Base-by-base conservation (phyloP, 2,888 invertebrate genomes). In the Dexiosoma caninum region DNA sequence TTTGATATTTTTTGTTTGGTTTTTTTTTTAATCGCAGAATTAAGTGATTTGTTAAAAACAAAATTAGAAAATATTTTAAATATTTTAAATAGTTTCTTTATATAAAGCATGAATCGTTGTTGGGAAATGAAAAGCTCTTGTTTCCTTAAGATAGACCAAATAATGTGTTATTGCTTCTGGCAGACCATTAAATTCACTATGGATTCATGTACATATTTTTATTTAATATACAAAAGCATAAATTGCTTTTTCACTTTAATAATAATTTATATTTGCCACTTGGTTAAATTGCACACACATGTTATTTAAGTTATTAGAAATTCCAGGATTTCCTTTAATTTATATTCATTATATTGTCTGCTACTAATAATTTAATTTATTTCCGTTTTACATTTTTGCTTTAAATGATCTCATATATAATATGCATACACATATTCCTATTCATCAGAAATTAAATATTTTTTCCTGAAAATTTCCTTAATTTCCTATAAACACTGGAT, bases 401-500 rank as follows among this genome's bases (percentile, higher is more conserved):
- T 55, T 16, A 27, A 64, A 12, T 30, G 27, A 53, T 53, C 23
- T 27, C 19, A 37, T 12, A 37, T n/a, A n/a, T n/a, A 12, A 0
- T 19, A 9, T 30, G 1, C 42, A 37, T 53, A n/a, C n/a, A n/a
- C n/a, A 19, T 49, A 12, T 32, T 21, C 40, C 30, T 42, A 40
- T 35, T 27, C 3, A 23, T 16, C 6, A 49, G 5, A 27, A 27
- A 59, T 14, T 14, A 40, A 32, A 76, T 46, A 10, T 32, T 10
- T 64, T 74, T 69, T 72, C 23, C n/a, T 76, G 62, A 62, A 62
- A 76, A 55, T 55, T 62, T 76, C 46, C 55, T 71, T 64, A 62
- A 51, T 21, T 80, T 67, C 30, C 23, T 37, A 57, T 72, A 81
- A 77, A 64, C 77, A 44, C 57, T 69, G 57, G 37, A 44, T 64